phyloP scores from a whole-genome alignment of 1,140 invertebrate species.

The Diabrotica virgifera region DNA sequence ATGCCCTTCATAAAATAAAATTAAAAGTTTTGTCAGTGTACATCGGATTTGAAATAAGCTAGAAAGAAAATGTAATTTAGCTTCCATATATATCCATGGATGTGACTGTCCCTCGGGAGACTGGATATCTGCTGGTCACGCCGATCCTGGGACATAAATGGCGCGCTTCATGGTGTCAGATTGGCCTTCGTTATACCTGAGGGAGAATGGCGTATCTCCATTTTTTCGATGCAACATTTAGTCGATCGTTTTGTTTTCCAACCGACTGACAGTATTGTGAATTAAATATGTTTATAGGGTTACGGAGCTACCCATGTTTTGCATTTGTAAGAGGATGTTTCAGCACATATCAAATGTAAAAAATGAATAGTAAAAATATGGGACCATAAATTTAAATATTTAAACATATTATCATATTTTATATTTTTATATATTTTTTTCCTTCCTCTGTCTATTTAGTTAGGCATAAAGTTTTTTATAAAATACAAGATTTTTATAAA shows the following conservation, averaged over 20 bases:
- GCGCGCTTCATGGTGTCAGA: constrained; percentile 9
- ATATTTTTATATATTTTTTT: too few relatives aligned
- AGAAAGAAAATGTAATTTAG: constrained; percentile 16
- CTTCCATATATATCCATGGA: constrained; percentile 14
- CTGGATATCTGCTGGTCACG: constrained; percentile 9
- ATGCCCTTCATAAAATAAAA: too few relatives aligned
- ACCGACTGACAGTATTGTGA: background rate
- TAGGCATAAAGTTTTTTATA: too few relatives aligned
- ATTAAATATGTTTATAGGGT: background rate
- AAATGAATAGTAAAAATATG: too few relatives aligned
- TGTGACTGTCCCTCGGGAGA: constrained; percentile 11
- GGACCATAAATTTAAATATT: too few relatives aligned
- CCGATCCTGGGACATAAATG: constrained; percentile 11
- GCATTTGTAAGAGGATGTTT: too few relatives aligned
- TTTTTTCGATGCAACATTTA: constrained; percentile 4
- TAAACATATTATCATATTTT: too few relatives aligned
- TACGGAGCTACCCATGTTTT: too few relatives aligned
- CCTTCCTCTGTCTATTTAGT: too few relatives aligned
- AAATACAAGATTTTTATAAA: too few relatives aligned
- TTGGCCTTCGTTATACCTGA: constrained; percentile 15
- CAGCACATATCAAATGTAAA: too few relatives aligned
- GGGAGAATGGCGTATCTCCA: constrained; percentile 1
- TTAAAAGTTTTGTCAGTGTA: background rate
- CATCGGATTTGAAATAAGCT: background rate
- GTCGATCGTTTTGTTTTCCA: constrained; percentile 1